A percentile compares a stretch with the other conserved stretches of the same genome.
phyloP scores from a whole-genome alignment of 2,113 vertebrate species.

The Clupea harengus region DNA sequence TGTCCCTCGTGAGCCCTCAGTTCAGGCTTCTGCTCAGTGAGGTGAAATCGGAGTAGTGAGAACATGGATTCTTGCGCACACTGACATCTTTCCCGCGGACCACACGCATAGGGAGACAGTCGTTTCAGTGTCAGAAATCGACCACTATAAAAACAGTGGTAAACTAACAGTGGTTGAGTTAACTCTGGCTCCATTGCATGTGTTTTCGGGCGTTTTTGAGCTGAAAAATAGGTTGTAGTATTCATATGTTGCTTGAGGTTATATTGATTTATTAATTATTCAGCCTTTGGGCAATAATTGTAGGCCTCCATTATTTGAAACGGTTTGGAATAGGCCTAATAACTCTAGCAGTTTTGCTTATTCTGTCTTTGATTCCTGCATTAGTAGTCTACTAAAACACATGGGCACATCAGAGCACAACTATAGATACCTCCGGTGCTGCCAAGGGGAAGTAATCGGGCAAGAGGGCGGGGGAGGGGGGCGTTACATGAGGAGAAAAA shows the following conservation, averaged over 20 bases:
- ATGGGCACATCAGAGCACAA: background rate
- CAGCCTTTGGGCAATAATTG: background rate
- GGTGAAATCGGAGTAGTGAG: constrained; percentile 3
- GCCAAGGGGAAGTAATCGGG: constrained; percentile 12
- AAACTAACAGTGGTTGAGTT: no score
- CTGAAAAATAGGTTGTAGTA: background rate
- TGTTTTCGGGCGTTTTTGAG: background rate
- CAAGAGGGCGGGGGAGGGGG: background rate
- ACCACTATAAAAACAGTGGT: background rate
- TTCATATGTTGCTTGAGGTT: background rate
- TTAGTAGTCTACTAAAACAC: background rate
- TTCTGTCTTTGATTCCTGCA: background rate
- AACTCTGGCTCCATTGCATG: background rate
- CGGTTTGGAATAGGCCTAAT: background rate
- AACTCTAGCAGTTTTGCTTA: background rate
- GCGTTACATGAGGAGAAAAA: background rate
- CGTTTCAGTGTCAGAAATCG: background rate
- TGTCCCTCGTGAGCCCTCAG: background rate
- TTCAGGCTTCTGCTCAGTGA: constrained; percentile 9
- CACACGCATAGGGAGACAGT: background rate
- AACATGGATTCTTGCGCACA: background rate
- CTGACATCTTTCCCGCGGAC: constrained; percentile 9
- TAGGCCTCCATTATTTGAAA: background rate
- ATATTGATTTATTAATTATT: background rate
- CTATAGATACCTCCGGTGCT: constrained; percentile 4